Evolutionary conservation across 1,140 invertebrate genomes (phyloP).

Genomic region (Ceratina australensis): DNA sequence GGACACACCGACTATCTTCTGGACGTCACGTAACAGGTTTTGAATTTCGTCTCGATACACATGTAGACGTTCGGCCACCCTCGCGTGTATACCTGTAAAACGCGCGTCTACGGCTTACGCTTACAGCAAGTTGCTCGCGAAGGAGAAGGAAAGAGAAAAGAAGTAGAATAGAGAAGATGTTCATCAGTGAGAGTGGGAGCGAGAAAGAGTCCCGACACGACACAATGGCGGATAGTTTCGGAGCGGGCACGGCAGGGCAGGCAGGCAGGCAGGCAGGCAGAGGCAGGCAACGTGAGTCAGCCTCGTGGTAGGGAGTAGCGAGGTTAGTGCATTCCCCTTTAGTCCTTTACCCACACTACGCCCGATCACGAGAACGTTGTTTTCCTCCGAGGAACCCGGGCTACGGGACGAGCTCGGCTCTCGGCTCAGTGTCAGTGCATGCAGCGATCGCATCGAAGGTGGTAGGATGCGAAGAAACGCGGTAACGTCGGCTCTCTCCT

Average conservation of each 20-base stretch:
- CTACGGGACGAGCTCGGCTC: constrained; percentile 44
- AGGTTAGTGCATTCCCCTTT: constrained; percentile 63
- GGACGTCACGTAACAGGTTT: constrained; percentile 48
- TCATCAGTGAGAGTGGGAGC: not conserved
- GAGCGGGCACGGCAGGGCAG: constrained; percentile 22
- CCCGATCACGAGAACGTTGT: constrained; percentile 45
- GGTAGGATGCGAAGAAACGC: constrained; percentile 35
- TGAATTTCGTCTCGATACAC: constrained; percentile 47
- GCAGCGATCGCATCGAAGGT: constrained; percentile 53
- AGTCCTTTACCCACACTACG: constrained; percentile 50
- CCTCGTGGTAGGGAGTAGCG: constrained; percentile 47
- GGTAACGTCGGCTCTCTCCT: constrained; percentile 7
- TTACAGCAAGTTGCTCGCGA: not conserved
- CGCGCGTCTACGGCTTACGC: not conserved
- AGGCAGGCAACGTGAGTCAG: constrained; percentile 58
- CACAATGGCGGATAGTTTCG: constrained; percentile 56
- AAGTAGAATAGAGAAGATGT: not conserved
- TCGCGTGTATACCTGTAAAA: constrained; percentile 40
- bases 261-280: no score
- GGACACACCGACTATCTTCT: constrained; percentile 29
- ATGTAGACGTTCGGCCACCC: constrained; percentile 48
- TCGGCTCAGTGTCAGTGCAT: constrained; percentile 47
- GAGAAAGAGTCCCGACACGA: constrained; percentile 41
- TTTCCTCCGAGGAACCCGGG: constrained; percentile 50
- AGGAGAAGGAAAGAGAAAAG: constrained; percentile 13